These are phyloP conservation scores for Drosophila sproati DNA, from an alignment of 1,140 invertebrate species.

Conservation along the genomic window DNA sequence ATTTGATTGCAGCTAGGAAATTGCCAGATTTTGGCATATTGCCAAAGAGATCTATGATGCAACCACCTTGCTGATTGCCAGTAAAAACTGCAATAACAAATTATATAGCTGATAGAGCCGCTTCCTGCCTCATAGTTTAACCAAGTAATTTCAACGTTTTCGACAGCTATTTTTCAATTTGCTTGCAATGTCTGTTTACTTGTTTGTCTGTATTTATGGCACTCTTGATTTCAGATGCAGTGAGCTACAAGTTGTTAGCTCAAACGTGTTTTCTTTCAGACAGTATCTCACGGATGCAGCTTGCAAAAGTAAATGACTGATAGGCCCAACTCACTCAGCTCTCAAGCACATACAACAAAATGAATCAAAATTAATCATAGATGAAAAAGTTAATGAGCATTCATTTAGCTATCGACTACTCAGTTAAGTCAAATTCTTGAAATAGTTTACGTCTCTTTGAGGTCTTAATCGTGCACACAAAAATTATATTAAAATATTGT, in stretches of 20 bases:
- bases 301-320: conserved; percentile 66
- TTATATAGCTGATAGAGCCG: conserved; percentile 38
- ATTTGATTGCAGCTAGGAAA: conserved; percentile 5
- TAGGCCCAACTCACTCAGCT: conserved; percentile 45
- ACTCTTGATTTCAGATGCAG: conserved; percentile 71
- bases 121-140: conserved; percentile 71
- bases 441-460: conserved; percentile 4
- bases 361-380: conserved; percentile 2
- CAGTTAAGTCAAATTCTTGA: conserved; percentile 22
- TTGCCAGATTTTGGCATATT: neutral
- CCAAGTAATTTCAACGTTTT: conserved; percentile 32
- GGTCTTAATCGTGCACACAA: conserved; percentile 11
- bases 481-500: neutral
- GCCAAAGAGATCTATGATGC: conserved; percentile 33
- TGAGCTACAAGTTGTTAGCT: conserved; percentile 31
- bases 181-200: conserved; percentile 12
- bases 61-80: conserved; percentile 43
- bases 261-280: conserved; percentile 66
- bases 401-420: conserved; percentile 30
- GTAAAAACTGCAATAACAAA: conserved; percentile 52
- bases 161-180: conserved; percentile 55
- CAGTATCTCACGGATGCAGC: conserved; percentile 75
- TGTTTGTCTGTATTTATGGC: conserved; percentile 40
- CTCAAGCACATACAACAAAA: conserved; percentile 9
- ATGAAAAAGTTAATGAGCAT: conserved; percentile 48